Percentiles rank a stretch among this genome's conserved stretches.
phyloP scores from a whole-genome alignment of 2,797 vertebrate species.

The Poeciliopsis turneri region DNA sequence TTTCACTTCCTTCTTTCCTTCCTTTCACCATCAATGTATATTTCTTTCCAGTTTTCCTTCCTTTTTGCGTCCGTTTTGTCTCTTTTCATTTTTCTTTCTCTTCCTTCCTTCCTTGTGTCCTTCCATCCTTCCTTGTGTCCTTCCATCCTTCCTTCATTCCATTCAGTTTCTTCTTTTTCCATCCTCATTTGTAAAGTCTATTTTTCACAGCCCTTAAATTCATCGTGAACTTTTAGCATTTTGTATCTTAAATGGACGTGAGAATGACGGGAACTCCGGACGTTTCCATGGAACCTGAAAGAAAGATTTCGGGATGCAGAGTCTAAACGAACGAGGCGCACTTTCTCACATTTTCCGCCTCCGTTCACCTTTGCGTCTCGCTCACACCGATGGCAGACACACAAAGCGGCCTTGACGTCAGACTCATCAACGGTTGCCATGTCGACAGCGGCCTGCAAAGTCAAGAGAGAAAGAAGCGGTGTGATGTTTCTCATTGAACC shows the following conservation, averaged over 20 bases:
- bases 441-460: slow-evolving; percentile 32
- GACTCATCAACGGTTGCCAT: slow-evolving; percentile 27
- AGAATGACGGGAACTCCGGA: background rate
- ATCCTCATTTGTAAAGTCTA: background rate
- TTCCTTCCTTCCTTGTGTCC: background rate
- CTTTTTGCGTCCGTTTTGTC: background rate
- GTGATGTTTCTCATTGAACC: slow-evolving; percentile 42
- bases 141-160: background rate
- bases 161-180: background rate
- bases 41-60: background rate
- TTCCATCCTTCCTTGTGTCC: background rate
- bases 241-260: background rate
- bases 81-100: background rate
- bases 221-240: background rate
- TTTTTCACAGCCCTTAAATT: background rate
- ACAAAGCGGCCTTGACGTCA: slow-evolving; percentile 34
- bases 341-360: slow-evolving; percentile 27
- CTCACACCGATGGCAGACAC: slow-evolving; percentile 8
- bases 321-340: slow-evolving; percentile 2
- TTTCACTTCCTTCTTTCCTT: background rate
- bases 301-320: background rate
- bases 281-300: background rate
- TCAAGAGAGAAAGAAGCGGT: slow-evolving; percentile 46
- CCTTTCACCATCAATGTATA: background rate
- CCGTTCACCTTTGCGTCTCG: background rate